Evolutionary conservation across 2,888 invertebrate genomes (phyloP).

Genomic region (Microctonus hyperodae): DNA sequence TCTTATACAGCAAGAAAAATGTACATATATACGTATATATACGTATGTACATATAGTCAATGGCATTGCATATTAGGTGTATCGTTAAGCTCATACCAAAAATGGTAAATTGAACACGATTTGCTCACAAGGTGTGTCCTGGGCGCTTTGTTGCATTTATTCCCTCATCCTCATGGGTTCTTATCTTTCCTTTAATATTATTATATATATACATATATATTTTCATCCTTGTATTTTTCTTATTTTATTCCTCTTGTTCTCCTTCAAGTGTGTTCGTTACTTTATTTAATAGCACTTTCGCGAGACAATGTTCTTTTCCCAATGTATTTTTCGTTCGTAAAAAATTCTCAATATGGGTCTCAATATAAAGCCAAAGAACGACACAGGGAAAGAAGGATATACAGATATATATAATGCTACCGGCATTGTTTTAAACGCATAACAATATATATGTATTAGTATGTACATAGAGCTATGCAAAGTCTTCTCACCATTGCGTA

Average conservation of each 20-base stretch:
- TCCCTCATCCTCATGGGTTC: not conserved
- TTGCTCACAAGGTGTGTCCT: slow-evolving; percentile 44
- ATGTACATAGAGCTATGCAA: not conserved
- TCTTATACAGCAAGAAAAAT: too few species aligned
- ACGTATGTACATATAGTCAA: slow-evolving; percentile 5
- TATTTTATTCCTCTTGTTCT: too few species aligned
- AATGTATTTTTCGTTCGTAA: slow-evolving; percentile 51
- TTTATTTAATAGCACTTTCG: slow-evolving; percentile 61
- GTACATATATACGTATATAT: too few species aligned
- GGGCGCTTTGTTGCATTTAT: slow-evolving; percentile 11
- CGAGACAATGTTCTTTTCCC: slow-evolving; percentile 59
- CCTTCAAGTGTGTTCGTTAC: slow-evolving; percentile 38
- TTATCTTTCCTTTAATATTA: not conserved
- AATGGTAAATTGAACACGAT: slow-evolving; percentile 49
- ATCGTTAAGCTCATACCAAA: slow-evolving; percentile 41
- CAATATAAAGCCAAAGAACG: not conserved
- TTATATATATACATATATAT: not conserved
- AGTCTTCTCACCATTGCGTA: not conserved
- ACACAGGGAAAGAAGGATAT: not conserved
- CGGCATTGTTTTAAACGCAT: not conserved
- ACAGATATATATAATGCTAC: not conserved
- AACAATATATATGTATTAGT: not conserved
- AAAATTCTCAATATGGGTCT: slow-evolving; percentile 54
- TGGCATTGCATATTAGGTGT: slow-evolving; percentile 31
- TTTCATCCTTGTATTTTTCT: not conserved